Conservation (phyloP, 1,140 invertebrate species). For the Bombus waltoni region DNA sequence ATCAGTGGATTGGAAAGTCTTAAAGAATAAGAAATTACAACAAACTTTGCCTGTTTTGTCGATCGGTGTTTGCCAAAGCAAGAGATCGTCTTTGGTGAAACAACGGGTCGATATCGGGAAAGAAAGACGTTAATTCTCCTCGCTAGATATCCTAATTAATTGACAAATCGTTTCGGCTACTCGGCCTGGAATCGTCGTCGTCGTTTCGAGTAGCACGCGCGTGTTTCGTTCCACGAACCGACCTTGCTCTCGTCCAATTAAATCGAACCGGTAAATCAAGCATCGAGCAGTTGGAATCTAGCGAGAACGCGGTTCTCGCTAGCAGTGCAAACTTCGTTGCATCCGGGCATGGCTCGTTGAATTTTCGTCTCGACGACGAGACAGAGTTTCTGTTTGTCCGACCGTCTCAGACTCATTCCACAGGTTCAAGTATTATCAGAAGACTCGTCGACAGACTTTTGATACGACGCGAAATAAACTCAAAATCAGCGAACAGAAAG, state of each 20-base stretch:
- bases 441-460: too few relatives aligned
- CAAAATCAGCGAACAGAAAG: too few relatives aligned
- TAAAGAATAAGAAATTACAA: neutral
- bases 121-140: neutral
- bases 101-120: neutral
- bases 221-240: neutral
- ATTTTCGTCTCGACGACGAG: neutral
- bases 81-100: neutral
- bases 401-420: too few relatives aligned
- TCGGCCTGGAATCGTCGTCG: neutral
- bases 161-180: conserved; percentile 13
- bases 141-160: conserved; percentile 8
- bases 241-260: conserved; percentile 33
- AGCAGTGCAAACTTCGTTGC: conserved; percentile 21
- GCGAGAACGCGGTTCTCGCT: neutral
- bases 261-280: conserved; percentile 43
- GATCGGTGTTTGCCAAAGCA: neutral
- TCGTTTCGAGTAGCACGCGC: neutral
- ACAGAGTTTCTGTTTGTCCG: too few relatives aligned
- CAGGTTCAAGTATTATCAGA: too few relatives aligned
- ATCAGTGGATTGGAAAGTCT: neutral
- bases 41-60: too few relatives aligned
- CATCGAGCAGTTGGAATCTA: conserved; percentile 26
- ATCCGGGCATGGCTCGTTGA: conserved; percentile 18
- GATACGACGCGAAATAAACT: too few relatives aligned